A percentile compares a stretch with the other conserved stretches of the same genome.
These are phyloP conservation scores for Chloroclystis v-ata DNA, from an alignment of 2,888 invertebrate species.

Conservation along the genomic window DNA sequence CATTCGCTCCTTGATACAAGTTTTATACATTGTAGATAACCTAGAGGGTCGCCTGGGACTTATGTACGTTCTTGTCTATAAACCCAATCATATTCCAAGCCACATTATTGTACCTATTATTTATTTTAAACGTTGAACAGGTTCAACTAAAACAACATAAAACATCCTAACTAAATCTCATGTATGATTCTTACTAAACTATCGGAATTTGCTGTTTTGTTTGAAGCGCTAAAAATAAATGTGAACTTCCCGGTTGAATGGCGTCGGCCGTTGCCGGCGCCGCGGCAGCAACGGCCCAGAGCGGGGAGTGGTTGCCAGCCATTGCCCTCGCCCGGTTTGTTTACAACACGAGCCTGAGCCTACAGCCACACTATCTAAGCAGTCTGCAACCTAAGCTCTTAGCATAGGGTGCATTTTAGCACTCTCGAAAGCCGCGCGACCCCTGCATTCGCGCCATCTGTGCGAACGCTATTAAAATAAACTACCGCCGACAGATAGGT, in stretches of 20 bases:
- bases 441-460: constrained; percentile 71
- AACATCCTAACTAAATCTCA: too few species aligned
- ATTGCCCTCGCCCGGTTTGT: constrained; percentile 77
- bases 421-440: constrained; percentile 34
- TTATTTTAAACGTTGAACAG: too few species aligned
- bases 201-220: constrained; percentile 52
- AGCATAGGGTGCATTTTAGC: constrained; percentile 55
- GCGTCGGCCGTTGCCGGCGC: constrained; percentile 56
- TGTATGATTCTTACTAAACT: neutral
- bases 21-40: too few species aligned
- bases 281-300: constrained; percentile 42
- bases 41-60: too few species aligned
- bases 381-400: constrained; percentile 49
- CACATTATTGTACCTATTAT: too few species aligned
- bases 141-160: too few species aligned
- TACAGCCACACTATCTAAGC: constrained; percentile 41
- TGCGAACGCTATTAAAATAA: constrained; percentile 70
- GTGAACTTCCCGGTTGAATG: constrained; percentile 78
- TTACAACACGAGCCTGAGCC: constrained; percentile 61
- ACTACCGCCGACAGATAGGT: constrained; percentile 64
- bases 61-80: too few species aligned
- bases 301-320: constrained; percentile 73
- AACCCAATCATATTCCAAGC: too few species aligned
- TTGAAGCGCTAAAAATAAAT: constrained; percentile 73
- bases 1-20: too few species aligned